A percentile compares a stretch with the other conserved stretches of the same genome.
Conservation (phyloP, 2,888 invertebrate genomes). For the Arrhopalites spinosus region DNA sequence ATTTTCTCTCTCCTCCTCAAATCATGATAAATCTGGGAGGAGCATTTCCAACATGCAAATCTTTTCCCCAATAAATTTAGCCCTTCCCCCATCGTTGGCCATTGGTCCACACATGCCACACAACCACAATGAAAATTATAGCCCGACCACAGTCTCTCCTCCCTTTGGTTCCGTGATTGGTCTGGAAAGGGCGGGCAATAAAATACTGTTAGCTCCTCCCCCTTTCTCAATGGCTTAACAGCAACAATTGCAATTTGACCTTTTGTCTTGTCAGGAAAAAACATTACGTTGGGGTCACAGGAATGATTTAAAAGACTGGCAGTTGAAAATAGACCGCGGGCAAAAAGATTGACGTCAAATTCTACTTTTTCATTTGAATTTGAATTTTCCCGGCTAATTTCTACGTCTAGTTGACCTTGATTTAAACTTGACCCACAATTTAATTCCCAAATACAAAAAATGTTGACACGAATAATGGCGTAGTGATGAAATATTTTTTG, state of each 20-base stretch:
- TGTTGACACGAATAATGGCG: too few relatives aligned
- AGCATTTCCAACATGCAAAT: not conserved
- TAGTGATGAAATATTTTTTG: too few relatives aligned
- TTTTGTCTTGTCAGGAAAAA: not conserved
- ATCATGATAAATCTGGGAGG: not conserved
- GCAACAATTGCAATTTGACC: not conserved
- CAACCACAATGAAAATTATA: not conserved
- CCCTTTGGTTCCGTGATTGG: not conserved
- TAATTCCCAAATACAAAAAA: too few relatives aligned
- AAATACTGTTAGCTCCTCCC: not conserved
- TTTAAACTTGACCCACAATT: too few relatives aligned
- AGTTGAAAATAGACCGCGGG: too few relatives aligned
- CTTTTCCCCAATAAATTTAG: not conserved
- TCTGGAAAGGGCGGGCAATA: slow-evolving; percentile 5
- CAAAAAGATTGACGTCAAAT: too few relatives aligned
- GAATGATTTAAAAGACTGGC: too few relatives aligned
- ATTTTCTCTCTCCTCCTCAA: not conserved
- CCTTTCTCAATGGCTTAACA: not conserved
- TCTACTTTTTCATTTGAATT: too few relatives aligned
- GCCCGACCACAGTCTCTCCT: not conserved
- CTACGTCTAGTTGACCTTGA: too few relatives aligned
- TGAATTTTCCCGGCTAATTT: too few relatives aligned
- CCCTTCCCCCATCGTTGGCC: not conserved
- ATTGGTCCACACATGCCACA: not conserved
- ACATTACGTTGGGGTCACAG: too few relatives aligned